Evolutionary conservation across 30 jellyfish, hydroid and myxozoan genomes (phyloP), one percentile per base, ranked within the genome.

Genomic region (Cassiopea andromeda): DNA sequence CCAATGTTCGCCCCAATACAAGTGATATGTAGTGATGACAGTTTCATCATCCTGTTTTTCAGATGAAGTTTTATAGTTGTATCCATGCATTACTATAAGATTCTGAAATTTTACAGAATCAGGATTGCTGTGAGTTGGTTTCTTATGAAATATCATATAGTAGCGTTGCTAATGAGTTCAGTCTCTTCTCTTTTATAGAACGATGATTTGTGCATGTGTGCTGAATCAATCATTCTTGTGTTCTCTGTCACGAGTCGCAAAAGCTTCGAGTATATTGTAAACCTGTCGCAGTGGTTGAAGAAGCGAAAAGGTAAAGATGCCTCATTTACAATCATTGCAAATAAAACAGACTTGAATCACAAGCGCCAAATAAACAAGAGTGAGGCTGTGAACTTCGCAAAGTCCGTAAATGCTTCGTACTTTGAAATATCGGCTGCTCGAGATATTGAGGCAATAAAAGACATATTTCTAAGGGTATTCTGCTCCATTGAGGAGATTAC

Each of bases 281-380:
- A 79, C 67, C 19, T 84, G 66, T 57, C 91, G 72, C 92, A 70
- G 17, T 77, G 87, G 69, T 77, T 93, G 76, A 73, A 82, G 67
- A 85, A 78, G 19, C 58, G 93, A 49, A 87, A 77, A 43, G 85
- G 87, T 75, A 77, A 67, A 73, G 93, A 78, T n/a, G 94, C 97
- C 1, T 68, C 81, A 19, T 79, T 93, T 50, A 93, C 95, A 80
- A 84, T 93, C 7, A 95, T 93, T 47, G 98, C 94, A 18, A 93
- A 93, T 72, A 92, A 93, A 78, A 80, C 85, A 48, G 98, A 93
- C 92, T 79, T 93, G 77, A 72, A 68, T 60, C 97, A 93, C 78
- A 93, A 93, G 47, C 87, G 98, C 14, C 97, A 93, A 58, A 92
- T 93, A 5, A 67, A 88, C 69, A 84, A 79, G 44, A 54, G 15